Conservation (phyloP, 2,113 vertebrate species). For the Poecilia latipinna region DNA sequence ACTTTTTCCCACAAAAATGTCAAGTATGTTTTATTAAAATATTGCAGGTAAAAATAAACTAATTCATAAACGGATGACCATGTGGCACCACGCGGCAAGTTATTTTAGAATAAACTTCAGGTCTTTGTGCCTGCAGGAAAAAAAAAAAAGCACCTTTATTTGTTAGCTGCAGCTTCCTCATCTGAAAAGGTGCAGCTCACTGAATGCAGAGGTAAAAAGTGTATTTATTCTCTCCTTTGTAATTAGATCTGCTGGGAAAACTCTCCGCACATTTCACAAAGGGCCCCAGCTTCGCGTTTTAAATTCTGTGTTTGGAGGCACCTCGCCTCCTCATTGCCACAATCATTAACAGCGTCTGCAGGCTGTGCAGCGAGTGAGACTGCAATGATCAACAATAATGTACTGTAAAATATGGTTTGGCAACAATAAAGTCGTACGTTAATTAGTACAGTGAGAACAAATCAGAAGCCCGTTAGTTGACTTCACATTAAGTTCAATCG, state of each 20-base stretch:
- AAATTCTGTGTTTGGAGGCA: constrained; percentile 26
- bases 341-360: constrained; percentile 1
- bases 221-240: constrained; percentile 46
- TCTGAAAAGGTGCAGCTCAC: constrained; percentile 29
- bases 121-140: constrained; percentile 7
- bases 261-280: constrained; percentile 10
- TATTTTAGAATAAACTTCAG: not conserved
- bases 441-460: constrained; percentile 38
- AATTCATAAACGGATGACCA: no score
- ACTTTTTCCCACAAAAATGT: no score
- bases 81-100: not conserved
- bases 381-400: constrained; percentile 47
- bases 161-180: constrained; percentile 16
- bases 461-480: constrained; percentile 36
- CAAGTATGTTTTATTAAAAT: no score
- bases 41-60: no score
- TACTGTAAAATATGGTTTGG: constrained; percentile 6
- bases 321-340: constrained; percentile 29
- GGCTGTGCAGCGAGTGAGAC: not conserved
- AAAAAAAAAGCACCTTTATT: constrained; percentile 18
- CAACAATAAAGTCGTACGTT: constrained; percentile 34
- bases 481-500: constrained; percentile 26
- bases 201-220: constrained; percentile 41
- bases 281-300: constrained; percentile 33
- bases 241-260: constrained; percentile 65